These are phyloP conservation scores for Leptopilina boulardi DNA, from an alignment of 1,140 invertebrate genomes.

Conservation along the genomic window DNA sequence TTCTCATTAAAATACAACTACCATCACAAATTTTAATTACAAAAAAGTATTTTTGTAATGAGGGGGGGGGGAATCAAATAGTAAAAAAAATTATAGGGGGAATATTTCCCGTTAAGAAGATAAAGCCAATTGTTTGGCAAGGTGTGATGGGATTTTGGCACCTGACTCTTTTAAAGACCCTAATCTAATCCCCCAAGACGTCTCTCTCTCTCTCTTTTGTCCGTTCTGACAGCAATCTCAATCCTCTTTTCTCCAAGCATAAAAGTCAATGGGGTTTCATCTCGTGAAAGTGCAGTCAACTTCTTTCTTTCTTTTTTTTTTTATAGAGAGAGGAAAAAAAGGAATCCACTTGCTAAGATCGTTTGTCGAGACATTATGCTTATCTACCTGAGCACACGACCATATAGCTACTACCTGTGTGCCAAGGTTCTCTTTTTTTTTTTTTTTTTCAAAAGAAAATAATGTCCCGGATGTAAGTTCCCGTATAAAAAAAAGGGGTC, in stretches of 20 bases:
- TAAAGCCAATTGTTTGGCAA: slow-evolving; percentile 2
- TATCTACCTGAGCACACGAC: slow-evolving; percentile 25
- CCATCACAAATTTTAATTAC: too few relatives aligned
- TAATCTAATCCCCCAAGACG: slow-evolving; percentile 16
- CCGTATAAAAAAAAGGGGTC: neutral
- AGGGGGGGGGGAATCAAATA: too few relatives aligned
- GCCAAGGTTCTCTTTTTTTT: neutral
- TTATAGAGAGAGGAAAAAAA: neutral
- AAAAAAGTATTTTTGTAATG: too few relatives aligned
- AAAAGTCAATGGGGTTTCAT: slow-evolving; percentile 28
- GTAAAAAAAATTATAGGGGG: neutral
- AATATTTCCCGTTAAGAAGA: neutral
- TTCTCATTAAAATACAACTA: too few relatives aligned
- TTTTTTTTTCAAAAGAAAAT: neutral
- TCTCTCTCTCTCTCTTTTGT: slow-evolving; percentile 17
- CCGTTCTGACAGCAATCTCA: slow-evolving; percentile 10
- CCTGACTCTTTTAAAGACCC: slow-evolving; percentile 15
- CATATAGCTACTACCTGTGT: slow-evolving; percentile 14
- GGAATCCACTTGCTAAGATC: slow-evolving; percentile 3
- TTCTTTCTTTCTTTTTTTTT: neutral
- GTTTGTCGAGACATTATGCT: slow-evolving; percentile 26
- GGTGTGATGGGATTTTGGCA: slow-evolving; percentile 16
- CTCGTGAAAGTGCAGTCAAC: neutral
- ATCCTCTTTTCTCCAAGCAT: slow-evolving; percentile 19
- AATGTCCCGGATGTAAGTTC: neutral